Conservation (phyloP, 2,888 invertebrate genomes). For the Melieria crassipennis region DNA sequence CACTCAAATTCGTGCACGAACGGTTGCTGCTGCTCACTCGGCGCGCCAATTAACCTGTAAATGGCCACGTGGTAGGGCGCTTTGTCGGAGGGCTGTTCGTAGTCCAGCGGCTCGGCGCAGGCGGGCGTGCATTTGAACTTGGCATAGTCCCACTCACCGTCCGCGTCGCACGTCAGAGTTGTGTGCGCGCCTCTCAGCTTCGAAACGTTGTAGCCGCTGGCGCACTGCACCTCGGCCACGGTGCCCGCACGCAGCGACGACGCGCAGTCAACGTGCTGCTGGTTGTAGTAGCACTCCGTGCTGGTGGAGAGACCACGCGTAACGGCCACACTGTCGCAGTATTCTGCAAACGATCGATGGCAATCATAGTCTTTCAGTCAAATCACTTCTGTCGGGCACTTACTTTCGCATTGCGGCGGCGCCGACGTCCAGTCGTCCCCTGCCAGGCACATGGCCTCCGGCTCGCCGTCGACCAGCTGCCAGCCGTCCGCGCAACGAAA, state of each 20-base stretch:
- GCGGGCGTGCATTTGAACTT: constrained; percentile 48
- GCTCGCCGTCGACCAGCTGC: constrained; percentile 7
- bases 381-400: constrained; percentile 35
- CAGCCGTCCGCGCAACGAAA: constrained; percentile 20
- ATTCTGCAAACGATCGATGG: constrained; percentile 4
- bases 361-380: not conserved
- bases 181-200: not conserved
- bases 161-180: constrained; percentile 40
- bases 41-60: constrained; percentile 23
- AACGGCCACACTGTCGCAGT: not conserved
- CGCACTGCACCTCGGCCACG: constrained; percentile 37
- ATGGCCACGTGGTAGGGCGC: constrained; percentile 53
- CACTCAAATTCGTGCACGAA: constrained; percentile 31
- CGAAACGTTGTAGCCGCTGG: constrained; percentile 30
- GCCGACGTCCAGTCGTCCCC: constrained; percentile 9
- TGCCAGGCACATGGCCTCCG: constrained; percentile 10
- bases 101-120: constrained; percentile 44
- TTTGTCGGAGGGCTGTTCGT: not conserved
- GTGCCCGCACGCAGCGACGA: constrained; percentile 31
- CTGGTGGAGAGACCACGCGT: not conserved
- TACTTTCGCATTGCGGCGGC: constrained; percentile 26
- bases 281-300: constrained; percentile 31
- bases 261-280: constrained; percentile 21
- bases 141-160: constrained; percentile 49
- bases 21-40: constrained; percentile 10